Percentiles rank a stretch among this genome's conserved stretches.
These are phyloP conservation scores for Oxycera nigricornis DNA, from an alignment of 2,888 invertebrate species.

Conservation along the genomic window DNA sequence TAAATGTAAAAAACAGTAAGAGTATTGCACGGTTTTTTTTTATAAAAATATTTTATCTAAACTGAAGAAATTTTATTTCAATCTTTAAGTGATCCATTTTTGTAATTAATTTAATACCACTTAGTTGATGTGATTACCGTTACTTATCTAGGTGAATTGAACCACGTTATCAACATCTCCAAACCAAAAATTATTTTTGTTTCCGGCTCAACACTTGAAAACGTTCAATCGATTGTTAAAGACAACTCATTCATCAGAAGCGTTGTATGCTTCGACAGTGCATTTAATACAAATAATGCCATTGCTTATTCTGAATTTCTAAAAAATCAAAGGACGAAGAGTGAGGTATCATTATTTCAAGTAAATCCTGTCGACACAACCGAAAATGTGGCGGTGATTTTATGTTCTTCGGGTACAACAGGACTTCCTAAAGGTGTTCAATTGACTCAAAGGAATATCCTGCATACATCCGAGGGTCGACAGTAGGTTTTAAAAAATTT, in stretches of 20 bases:
- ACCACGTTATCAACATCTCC: conserved; percentile 72
- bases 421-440: conserved; percentile 81
- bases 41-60: too few species aligned
- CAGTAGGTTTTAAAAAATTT: conserved; percentile 51
- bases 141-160: conserved; percentile 74
- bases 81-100: too few species aligned
- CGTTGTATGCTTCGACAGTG: conserved; percentile 67
- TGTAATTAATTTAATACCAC: too few species aligned
- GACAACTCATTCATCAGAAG: conserved; percentile 65
- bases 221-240: conserved; percentile 65
- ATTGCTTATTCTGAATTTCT: conserved; percentile 54
- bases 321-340: conserved; percentile 48
- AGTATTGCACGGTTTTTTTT: too few species aligned
- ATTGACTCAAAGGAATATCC: conserved; percentile 72
- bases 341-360: conserved; percentile 54
- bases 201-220: conserved; percentile 67
- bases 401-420: conserved; percentile 81
- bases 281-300: conserved; percentile 40
- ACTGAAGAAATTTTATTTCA: too few species aligned
- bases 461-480: conserved; percentile 57
- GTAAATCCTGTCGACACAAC: conserved; percentile 63
- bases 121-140: too few species aligned
- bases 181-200: conserved; percentile 75
- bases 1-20: too few species aligned
- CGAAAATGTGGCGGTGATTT: conserved; percentile 69